Percentiles rank a stretch among this genome's conserved stretches.
Evolutionary conservation across 2,113 vertebrate genomes (phyloP).

Genomic region (Vimba vimba): DNA sequence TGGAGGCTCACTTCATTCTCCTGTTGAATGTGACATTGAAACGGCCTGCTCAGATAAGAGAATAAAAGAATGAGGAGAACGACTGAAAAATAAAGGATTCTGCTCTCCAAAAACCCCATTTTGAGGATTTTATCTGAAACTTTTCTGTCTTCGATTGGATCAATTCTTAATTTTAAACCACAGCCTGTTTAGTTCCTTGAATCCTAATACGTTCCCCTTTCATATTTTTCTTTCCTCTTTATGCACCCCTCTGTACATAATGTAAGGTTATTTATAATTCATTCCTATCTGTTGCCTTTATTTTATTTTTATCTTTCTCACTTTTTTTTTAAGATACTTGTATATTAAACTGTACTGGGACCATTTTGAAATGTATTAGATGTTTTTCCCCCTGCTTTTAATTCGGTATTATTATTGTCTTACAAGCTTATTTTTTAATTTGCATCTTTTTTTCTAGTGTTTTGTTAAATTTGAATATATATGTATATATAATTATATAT

Average conservation of each 20-base stretch:
- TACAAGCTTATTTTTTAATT: slow-evolving; percentile 72
- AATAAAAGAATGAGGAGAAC: not conserved
- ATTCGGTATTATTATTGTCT: slow-evolving; percentile 73
- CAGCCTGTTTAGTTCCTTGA: not conserved
- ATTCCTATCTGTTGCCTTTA: slow-evolving; percentile 69
- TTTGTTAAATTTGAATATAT: slow-evolving; percentile 80
- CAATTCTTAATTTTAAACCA: not conserved
- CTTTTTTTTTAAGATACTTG: slow-evolving; percentile 54
- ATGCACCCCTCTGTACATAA: slow-evolving; percentile 75
- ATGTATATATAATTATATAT: slow-evolving; percentile 80
- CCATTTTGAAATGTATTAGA: slow-evolving; percentile 76
- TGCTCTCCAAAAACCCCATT: too few species aligned
- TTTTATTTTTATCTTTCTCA: slow-evolving; percentile 54
- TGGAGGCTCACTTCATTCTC: not conserved
- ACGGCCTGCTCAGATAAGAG: not conserved
- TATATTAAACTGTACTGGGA: slow-evolving; percentile 79
- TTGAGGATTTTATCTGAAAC: not conserved
- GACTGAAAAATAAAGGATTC: slow-evolving; percentile 10
- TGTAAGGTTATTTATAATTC: slow-evolving; percentile 81
- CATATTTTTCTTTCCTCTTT: not conserved
- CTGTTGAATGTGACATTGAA: not conserved
- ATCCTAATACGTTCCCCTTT: not conserved
- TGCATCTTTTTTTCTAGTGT: slow-evolving; percentile 72
- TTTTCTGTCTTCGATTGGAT: not conserved
- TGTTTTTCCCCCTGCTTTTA: slow-evolving; percentile 57